Percentiles rank a stretch among this genome's conserved stretches.
Conservation (phyloP, 2,888 invertebrate genomes). For the Ryuthela nishihirai region DNA sequence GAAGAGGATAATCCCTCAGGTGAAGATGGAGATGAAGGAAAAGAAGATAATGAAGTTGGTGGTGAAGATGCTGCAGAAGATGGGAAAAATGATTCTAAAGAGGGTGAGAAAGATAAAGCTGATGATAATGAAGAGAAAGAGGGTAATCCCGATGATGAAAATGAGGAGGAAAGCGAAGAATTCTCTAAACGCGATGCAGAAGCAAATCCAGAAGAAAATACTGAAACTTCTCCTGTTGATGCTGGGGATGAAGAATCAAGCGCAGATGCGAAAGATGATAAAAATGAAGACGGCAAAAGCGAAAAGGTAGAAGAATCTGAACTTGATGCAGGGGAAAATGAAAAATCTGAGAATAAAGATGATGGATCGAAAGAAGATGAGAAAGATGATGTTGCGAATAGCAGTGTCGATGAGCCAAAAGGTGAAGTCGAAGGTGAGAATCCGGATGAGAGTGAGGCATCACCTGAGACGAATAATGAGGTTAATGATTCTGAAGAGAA, state of each 20-base stretch:
- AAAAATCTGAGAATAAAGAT: neutral
- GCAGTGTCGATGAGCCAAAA: neutral
- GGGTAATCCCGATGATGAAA: neutral
- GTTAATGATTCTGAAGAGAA: neutral
- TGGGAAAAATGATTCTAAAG: neutral
- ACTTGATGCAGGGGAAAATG: neutral
- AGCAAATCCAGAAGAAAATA: neutral
- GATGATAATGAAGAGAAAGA: neutral
- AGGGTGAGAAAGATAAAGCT: neutral
- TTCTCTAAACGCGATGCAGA: conserved; percentile 1
- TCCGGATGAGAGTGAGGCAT: neutral
- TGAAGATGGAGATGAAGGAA: neutral
- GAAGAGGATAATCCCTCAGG: neutral
- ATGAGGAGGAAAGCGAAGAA: neutral
- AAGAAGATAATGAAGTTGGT: neutral
- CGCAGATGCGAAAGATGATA: too few species aligned
- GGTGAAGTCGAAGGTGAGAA: neutral
- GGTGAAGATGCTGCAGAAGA: neutral
- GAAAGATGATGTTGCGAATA: neutral
- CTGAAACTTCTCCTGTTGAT: too few species aligned
- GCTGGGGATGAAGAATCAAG: too few species aligned
- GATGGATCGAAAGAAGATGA: neutral
- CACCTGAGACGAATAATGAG: neutral
- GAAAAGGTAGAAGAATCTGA: too few species aligned
- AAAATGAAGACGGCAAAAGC: too few species aligned